These are phyloP conservation scores for Paedocypris micromegethes DNA, from an alignment of 2,797 vertebrate species.

Conservation along the genomic window DNA sequence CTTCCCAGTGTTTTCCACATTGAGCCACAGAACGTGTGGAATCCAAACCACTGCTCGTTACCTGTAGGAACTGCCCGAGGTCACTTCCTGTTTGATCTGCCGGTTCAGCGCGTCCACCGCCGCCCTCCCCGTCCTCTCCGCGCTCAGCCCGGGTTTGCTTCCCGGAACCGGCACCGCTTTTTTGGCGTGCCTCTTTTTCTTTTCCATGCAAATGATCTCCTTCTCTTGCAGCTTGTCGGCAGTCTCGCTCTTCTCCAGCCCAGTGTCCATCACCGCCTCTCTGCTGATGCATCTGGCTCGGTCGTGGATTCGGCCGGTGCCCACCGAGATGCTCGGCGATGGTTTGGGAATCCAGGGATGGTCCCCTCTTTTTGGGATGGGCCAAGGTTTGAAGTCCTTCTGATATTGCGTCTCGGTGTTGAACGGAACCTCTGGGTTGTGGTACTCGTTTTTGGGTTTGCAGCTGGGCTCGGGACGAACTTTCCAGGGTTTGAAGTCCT, in stretches of 20 bases:
- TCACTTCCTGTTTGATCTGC: slow-evolving; percentile 86
- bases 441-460: slow-evolving; percentile 89
- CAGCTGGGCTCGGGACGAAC: slow-evolving; percentile 87
- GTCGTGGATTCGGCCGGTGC: slow-evolving; percentile 53
- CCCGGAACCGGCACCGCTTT: slow-evolving; percentile 55
- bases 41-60: slow-evolving; percentile 56
- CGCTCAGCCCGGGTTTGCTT: slow-evolving; percentile 55
- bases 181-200: slow-evolving; percentile 61
- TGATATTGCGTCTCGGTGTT: slow-evolving; percentile 92
- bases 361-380: slow-evolving; percentile 82
- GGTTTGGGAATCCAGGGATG: slow-evolving; percentile 94
- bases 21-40: too few species aligned
- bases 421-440: slow-evolving; percentile 84
- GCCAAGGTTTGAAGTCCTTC: slow-evolving; percentile 95
- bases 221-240: slow-evolving; percentile 72
- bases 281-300: slow-evolving; percentile 47
- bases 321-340: slow-evolving; percentile 50
- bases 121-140: slow-evolving; percentile 71
- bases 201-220: slow-evolving; percentile 62
- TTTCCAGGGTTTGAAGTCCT: slow-evolving; percentile 91
- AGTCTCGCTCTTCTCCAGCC: slow-evolving; percentile 69
- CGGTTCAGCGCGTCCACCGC: slow-evolving; percentile 85
- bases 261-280: slow-evolving; percentile 56
- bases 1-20: too few species aligned
- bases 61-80: slow-evolving; percentile 84